A percentile compares a stretch with the other conserved stretches of the same genome.
These are phyloP conservation scores for Diogma glabrata DNA, from an alignment of 2,888 invertebrate species.

Conservation along the genomic window DNA sequence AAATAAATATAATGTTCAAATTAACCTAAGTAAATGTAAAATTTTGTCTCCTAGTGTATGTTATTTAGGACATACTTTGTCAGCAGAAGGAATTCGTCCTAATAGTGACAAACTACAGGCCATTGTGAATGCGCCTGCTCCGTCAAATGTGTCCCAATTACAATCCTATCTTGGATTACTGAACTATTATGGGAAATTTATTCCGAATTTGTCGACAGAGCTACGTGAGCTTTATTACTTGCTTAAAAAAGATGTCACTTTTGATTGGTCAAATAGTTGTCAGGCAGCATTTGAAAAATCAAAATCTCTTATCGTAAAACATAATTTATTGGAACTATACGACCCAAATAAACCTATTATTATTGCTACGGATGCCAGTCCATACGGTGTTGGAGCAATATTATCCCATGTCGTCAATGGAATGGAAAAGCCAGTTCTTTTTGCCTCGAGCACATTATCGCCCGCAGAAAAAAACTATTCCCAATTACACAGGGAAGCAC, in stretches of 20 bases:
- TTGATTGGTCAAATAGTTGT: background rate
- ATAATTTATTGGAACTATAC: background rate
- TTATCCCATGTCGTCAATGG: conserved; percentile 9
- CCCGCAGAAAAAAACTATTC: conserved; percentile 11
- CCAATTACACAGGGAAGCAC: background rate
- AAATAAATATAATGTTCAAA: no score
- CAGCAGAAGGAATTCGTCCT: no score
- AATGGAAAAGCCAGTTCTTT: conserved; percentile 10
- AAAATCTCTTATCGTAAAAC: background rate
- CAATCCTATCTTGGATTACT: no score
- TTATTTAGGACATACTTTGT: no score
- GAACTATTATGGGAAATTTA: no score
- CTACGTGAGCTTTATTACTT: background rate
- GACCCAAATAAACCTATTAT: conserved; percentile 1
- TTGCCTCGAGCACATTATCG: conserved; percentile 11
- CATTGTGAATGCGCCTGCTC: background rate
- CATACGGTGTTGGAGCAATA: background rate
- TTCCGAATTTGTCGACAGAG: background rate
- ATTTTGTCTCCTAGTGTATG: no score
- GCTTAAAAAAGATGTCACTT: background rate
- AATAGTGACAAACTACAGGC: no score
- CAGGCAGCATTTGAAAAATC: background rate
- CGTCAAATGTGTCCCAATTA: no score
- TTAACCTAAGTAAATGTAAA: no score
- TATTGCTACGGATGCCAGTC: background rate